Percentiles rank a stretch among this genome's conserved stretches.
Conservation (phyloP, 2,797 vertebrate species). For the Characodon lateralis region DNA sequence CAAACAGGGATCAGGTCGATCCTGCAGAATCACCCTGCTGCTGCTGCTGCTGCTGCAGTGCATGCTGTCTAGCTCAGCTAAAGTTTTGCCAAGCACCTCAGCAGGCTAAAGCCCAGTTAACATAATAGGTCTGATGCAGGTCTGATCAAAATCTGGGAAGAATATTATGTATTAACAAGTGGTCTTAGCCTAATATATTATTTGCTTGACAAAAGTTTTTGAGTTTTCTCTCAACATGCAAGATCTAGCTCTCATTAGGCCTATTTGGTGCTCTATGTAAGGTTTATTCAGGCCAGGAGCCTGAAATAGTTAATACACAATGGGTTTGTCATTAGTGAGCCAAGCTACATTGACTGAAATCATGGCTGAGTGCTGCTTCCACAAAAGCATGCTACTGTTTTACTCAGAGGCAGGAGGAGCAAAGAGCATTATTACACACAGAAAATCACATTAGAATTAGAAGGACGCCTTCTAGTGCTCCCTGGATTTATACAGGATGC, state of each 20-base stretch:
- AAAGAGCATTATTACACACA: conserved; percentile 29
- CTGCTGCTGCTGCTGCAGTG: conserved; percentile 53
- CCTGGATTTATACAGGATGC: neutral
- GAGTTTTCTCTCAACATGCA: conserved; percentile 7
- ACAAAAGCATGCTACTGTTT: conserved; percentile 4
- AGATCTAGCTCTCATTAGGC: conserved; percentile 12
- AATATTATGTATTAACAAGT: neutral
- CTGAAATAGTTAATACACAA: conserved; percentile 43
- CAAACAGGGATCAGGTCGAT: conserved; percentile 20
- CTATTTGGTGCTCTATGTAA: conserved; percentile 5
- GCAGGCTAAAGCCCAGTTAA: conserved; percentile 29
- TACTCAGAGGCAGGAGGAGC: conserved; percentile 3
- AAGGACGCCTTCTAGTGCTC: conserved; percentile 9
- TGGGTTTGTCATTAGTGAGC: conserved; percentile 33
- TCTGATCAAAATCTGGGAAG: neutral
- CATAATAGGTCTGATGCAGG: neutral
- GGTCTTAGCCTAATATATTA: neutral
- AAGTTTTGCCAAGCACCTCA: conserved; percentile 42
- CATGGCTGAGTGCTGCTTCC: conserved; percentile 2
- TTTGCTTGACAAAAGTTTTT: neutral
- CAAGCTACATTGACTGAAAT: conserved; percentile 22
- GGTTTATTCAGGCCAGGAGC: conserved; percentile 53
- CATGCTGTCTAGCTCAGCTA: conserved; percentile 33
- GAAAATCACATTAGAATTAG: conserved; percentile 22
- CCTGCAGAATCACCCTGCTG: conserved; percentile 58